Percentiles rank a stretch among this genome's conserved stretches.
Conservation (phyloP, 2,113 vertebrate genomes). For the Prinia subflava region DNA sequence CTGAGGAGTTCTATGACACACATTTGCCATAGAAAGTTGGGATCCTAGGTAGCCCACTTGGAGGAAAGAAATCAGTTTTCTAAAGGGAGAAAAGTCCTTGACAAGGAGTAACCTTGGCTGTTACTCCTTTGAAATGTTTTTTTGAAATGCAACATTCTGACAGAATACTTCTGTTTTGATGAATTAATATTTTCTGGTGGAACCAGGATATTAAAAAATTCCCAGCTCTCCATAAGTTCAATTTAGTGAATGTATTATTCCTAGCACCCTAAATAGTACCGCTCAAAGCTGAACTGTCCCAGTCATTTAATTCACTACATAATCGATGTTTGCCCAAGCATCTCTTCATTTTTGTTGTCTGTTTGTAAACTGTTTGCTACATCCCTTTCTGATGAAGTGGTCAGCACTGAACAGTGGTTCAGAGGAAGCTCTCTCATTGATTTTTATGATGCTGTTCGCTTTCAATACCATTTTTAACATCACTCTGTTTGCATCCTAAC, state of each 20-base stretch:
- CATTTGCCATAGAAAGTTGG: background rate
- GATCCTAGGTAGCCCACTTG: background rate
- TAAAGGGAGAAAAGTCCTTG: background rate
- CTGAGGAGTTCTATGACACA: background rate
- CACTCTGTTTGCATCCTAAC: background rate
- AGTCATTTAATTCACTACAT: background rate
- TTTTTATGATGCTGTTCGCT: background rate
- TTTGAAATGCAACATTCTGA: background rate
- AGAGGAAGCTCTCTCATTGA: background rate
- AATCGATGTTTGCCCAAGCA: background rate
- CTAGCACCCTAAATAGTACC: background rate
- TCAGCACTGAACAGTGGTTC: background rate
- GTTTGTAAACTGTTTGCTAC: background rate
- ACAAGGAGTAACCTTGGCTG: background rate
- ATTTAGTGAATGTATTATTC: constrained; percentile 4
- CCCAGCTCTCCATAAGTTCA: background rate
- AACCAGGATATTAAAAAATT: background rate
- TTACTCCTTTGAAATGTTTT: background rate
- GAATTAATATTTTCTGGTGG: background rate
- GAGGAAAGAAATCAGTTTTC: background rate
- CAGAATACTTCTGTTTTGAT: background rate
- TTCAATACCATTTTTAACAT: background rate
- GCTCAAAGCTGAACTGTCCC: background rate
- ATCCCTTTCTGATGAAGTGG: constrained; percentile 1
- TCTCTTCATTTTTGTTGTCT: background rate